Evolutionary conservation across 2,797 vertebrate genomes (phyloP).

Genomic region (Poeciliopsis infans): DNA sequence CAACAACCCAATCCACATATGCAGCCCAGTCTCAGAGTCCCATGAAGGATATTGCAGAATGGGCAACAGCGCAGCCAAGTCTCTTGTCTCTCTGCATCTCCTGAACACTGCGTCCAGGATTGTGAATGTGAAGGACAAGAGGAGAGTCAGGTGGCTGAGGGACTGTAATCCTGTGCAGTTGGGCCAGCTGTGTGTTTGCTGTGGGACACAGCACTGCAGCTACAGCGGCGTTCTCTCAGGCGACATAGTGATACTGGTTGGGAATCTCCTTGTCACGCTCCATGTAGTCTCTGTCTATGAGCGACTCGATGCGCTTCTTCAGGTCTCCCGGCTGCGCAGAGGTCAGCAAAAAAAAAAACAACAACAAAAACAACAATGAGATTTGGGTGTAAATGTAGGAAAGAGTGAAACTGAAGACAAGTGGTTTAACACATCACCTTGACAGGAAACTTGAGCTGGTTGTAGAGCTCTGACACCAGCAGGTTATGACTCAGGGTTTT

Average conservation of each 20-base stretch:
- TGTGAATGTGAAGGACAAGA: slow-evolving; percentile 50
- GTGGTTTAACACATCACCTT: slow-evolving; percentile 78
- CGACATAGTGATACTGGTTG: slow-evolving; percentile 96
- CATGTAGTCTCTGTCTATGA: slow-evolving; percentile 98
- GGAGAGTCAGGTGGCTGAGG: slow-evolving; percentile 61
- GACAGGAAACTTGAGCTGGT: slow-evolving; percentile 94
- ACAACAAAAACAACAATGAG: not conserved
- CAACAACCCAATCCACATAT: slow-evolving; percentile 49
- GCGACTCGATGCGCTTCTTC: slow-evolving; percentile 96
- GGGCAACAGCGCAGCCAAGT: slow-evolving; percentile 49
- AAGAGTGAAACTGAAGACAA: not conserved
- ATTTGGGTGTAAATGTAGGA: not conserved
- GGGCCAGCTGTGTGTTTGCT: slow-evolving; percentile 59
- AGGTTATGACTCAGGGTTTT: slow-evolving; percentile 93
- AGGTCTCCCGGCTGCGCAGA: slow-evolving; percentile 89
- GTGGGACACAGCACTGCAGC: slow-evolving; percentile 54
- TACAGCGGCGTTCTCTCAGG: slow-evolving; percentile 77
- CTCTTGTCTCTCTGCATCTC: slow-evolving; percentile 53
- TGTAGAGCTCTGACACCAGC: slow-evolving; percentile 93
- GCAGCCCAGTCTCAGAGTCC: slow-evolving; percentile 47
- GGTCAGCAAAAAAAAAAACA: not conserved
- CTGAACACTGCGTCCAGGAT: slow-evolving; percentile 52
- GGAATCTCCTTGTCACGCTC: slow-evolving; percentile 94
- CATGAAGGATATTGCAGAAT: slow-evolving; percentile 42
- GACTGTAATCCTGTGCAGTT: slow-evolving; percentile 53